Percentiles rank a stretch among this genome's conserved stretches.
These are phyloP conservation scores for Standfussiana lucernea DNA, from an alignment of 2,888 invertebrate species.

Conservation along the genomic window DNA sequence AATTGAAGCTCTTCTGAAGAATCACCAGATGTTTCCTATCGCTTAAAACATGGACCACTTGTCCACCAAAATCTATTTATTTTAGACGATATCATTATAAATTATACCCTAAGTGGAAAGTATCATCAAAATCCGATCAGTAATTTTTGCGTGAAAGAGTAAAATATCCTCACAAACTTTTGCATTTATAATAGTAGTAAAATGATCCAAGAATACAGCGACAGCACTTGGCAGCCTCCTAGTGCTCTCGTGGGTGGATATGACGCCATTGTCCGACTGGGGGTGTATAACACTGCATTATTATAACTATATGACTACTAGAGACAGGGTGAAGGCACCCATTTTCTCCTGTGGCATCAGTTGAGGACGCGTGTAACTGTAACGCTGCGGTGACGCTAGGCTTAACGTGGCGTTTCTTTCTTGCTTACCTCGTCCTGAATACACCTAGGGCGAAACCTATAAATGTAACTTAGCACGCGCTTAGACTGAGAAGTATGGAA, in stretches of 20 bases:
- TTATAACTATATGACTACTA: not conserved
- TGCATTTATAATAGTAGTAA: not conserved
- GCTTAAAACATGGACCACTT: not conserved
- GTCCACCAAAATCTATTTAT: too few species aligned
- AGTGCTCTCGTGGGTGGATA: slow-evolving; percentile 10
- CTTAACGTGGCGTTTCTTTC: not conserved
- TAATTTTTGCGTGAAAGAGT: not conserved
- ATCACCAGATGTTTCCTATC: not conserved
- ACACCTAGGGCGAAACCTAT: not conserved
- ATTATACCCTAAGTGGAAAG: not conserved
- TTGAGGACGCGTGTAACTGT: not conserved
- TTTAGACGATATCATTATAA: not conserved
- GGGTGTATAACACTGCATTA: not conserved
- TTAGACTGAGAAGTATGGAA: too few species aligned
- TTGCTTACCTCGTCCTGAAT: not conserved
- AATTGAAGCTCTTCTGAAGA: not conserved
- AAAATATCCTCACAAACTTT: not conserved
- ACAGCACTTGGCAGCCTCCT: slow-evolving; percentile 23
- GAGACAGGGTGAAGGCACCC: not conserved
- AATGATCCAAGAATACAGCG: not conserved
- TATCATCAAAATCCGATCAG: not conserved
- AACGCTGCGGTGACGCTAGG: not conserved
- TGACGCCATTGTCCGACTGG: slow-evolving; percentile 18
- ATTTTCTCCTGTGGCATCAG: not conserved
- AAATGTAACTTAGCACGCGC: not conserved